A percentile compares a stretch with the other conserved stretches of the same genome.
Evolutionary conservation across 2,797 vertebrate genomes (phyloP).

Genomic region (Lepus oiostolus): DNA sequence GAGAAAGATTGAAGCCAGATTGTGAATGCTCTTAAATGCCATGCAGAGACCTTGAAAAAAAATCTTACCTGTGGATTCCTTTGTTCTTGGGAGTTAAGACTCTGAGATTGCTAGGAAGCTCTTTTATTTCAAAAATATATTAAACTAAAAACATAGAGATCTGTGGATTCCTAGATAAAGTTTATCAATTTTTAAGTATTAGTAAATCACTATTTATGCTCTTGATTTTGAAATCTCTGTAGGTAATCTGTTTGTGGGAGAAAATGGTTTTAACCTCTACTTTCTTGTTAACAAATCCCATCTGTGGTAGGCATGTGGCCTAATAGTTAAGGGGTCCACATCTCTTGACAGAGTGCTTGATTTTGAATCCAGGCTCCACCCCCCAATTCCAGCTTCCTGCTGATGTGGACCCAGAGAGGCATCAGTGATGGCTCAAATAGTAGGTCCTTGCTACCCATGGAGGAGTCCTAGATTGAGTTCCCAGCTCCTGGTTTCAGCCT

Average conservation of each 20-base stretch:
- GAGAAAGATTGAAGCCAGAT: not conserved
- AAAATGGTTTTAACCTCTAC: slow-evolving; percentile 14
- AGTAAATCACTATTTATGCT: not conserved
- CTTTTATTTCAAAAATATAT: slow-evolving; percentile 39
- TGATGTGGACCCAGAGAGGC: no score
- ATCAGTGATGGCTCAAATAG: no score
- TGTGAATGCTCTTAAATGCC: not conserved
- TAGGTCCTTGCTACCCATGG: no score
- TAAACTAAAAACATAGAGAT: not conserved
- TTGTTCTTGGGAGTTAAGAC: not conserved
- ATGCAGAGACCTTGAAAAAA: not conserved
- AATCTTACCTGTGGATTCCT: not conserved
- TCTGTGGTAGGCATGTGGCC: not conserved
- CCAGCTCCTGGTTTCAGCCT: no score
- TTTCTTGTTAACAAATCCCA: slow-evolving; percentile 37
- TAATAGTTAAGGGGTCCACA: no score
- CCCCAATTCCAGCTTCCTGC: no score
- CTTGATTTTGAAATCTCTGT: slow-evolving; percentile 28
- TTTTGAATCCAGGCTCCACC: no score
- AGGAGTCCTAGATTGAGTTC: no score
- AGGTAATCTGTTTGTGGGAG: not conserved
- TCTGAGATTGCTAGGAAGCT: not conserved
- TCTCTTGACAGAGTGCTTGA: no score
- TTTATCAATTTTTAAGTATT: not conserved
- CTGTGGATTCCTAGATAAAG: not conserved